Base-by-base conservation (phyloP, 2,797 vertebrate genomes). In the Varecia variegata region DNA sequence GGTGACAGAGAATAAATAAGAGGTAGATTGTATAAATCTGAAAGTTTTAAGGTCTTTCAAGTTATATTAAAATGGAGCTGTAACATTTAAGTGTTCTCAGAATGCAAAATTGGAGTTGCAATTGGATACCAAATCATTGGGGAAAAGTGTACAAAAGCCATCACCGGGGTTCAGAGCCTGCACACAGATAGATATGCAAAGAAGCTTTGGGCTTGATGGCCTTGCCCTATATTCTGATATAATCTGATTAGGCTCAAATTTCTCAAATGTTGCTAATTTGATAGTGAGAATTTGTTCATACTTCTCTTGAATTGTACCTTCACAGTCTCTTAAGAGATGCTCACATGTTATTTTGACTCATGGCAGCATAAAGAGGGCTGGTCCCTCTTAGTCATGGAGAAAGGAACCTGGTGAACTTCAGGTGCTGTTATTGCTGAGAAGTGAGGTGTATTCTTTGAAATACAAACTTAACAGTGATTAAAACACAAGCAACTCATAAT, bases 211-310 rank as follows among this genome's bases (percentile, higher is more conserved):
- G 98, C 99, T 99, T 89, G 98, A 98, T 97, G 99, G 98, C 95
- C 99, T 98, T 96, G 98, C 98, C 32, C 99, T 99, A 74, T 99
- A 99, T 98, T 99, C 98, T 98, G 99, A 98, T 99, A 99, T 99
- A 96, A 99, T 99, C 98, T 99, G 99, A 98, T 99, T 98, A 98
- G 99, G 98, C 98, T 98, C 99, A 98, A 99, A 99, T 99, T 99
- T 99, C 98, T 99, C 99, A 98, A 99, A 96, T 99, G 99, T 98
- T 99, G 97, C 98, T 70, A 99, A 98, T 98, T 99, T 99, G 98
- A 98, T 99, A 98, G 99, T 99, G 85, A 99, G 98, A 96, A 99
- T 99, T 98, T 99, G 99, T 98, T 99, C 99, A 15, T 99, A 99
- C 97, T 99, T 99, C 98, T 99, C 99, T 86, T 99, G 98, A 98